Base-by-base conservation (phyloP, 2,888 invertebrate genomes). In the Dromius quadrimaculatus region DNA sequence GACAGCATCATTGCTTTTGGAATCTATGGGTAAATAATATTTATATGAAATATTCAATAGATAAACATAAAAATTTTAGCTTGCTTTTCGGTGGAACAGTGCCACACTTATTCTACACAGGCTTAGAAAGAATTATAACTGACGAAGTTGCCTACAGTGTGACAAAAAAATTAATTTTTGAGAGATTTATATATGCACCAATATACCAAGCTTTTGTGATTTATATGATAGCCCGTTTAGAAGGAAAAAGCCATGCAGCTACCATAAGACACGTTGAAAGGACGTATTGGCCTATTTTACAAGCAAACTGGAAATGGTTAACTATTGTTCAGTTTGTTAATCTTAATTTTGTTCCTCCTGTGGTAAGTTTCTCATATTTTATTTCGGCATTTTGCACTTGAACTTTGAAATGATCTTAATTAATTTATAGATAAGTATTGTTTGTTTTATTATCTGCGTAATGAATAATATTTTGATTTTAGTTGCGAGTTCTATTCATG, bases 41-140 rank as follows among this genome's bases (percentile, higher is more conserved):
- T 43, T 50, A 47, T 72, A 43, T 66, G 43, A 57, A 36, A 45
- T 57, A 62, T 34, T 59, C 20, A 3, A 62, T 20, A 54, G 19
- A 23, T 64, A 43, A 41, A 63, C 63, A 72, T 72, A 13, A 1
- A 34, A 19, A 36, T 41, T 43, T 68, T 5, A 92, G 92, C 54
- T 83, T 93, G 45, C 77, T 92, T n/a, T 92, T 93, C 81, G 93
- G 92, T 65, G 93, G 93, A 22, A 87, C 90, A 1, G 83, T 93
- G 2, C 93, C 93, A 0, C 93, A 93, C 81, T 92, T 88, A 78
- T 93, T 93, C 80, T 92, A 92, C 77, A 84, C 85, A 73, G 83
- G 86, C 32, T 77, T 91, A 47, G 91, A 91, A 74, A 82, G 83
- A 61, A 74, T 87, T 28, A 86, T 91, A 70, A 86, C 88, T 0